These are phyloP conservation scores for Leptoteleia sp. DNA, from an alignment of 1,140 invertebrate species.

Conservation along the genomic window DNA sequence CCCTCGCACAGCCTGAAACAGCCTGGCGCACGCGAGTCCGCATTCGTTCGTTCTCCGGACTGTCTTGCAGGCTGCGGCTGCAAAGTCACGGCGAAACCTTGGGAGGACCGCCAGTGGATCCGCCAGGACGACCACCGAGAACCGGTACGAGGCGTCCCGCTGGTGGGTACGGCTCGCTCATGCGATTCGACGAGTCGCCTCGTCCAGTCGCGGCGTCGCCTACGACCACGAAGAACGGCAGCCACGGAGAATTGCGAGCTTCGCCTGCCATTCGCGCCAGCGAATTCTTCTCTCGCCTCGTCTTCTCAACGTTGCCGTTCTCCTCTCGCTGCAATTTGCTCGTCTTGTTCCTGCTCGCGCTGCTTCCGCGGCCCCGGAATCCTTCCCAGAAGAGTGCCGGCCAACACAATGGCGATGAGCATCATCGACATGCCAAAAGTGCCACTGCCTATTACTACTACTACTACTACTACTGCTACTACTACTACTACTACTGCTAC, in stretches of 20 bases:
- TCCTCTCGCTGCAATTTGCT: constrained; percentile 21
- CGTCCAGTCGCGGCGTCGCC: constrained; percentile 72
- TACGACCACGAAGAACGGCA: constrained; percentile 57
- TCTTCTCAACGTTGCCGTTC: constrained; percentile 23
- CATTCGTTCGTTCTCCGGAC: constrained; percentile 32
- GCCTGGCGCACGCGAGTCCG: constrained; percentile 68
- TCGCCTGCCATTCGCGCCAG: constrained; percentile 37
- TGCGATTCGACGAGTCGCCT: constrained; percentile 72
- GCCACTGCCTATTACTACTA: constrained; percentile 52
- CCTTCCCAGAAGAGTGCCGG: no score
- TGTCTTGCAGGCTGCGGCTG: constrained; percentile 20
- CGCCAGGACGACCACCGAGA: constrained; percentile 8
- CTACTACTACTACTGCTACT: constrained; percentile 29
- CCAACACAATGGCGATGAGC: constrained; percentile 66
- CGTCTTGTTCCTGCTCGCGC: constrained; percentile 34
- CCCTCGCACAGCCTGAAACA: no score
- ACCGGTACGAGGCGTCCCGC: constrained; percentile 53
- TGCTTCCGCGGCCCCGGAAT: constrained; percentile 35
- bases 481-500: constrained; percentile 11
- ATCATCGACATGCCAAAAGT: constrained; percentile 51
- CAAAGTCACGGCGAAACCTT: constrained; percentile 10
- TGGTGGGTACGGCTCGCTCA: constrained; percentile 73
- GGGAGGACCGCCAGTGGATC: no score
- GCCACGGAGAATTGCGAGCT: constrained; percentile 45
- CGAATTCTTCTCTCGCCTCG: constrained; percentile 2